These are phyloP conservation scores for Acrobasis consociella DNA, from an alignment of 2,888 invertebrate species.

Conservation along the genomic window DNA sequence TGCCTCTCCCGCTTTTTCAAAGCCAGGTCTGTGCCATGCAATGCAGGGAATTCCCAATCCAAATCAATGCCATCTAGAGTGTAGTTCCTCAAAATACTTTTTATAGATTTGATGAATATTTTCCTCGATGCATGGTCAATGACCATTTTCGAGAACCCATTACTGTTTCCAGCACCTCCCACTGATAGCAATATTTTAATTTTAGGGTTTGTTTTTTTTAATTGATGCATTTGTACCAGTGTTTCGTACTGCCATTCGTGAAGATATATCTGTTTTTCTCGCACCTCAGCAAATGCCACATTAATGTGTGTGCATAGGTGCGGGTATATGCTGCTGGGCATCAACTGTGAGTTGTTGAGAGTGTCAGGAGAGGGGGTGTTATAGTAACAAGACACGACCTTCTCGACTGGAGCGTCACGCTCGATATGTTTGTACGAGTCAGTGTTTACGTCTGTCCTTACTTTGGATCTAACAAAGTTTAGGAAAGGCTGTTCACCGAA, in stretches of 20 bases:
- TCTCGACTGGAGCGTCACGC: slow-evolving; percentile 22
- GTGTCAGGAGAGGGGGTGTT: slow-evolving; percentile 71
- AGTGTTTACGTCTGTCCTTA: neutral
- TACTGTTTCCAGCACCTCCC: slow-evolving; percentile 83
- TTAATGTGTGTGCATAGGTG: slow-evolving; percentile 92
- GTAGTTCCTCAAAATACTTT: slow-evolving; percentile 75
- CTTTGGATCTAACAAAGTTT: neutral
- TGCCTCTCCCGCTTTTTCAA: slow-evolving; percentile 80
- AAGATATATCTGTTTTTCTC: slow-evolving; percentile 83
- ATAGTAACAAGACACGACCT: slow-evolving; percentile 87
- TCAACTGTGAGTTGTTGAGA: slow-evolving; percentile 50
- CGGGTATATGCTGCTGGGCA: slow-evolving; percentile 85
- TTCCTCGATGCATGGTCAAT: slow-evolving; percentile 87
- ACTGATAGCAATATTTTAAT: slow-evolving; percentile 91
- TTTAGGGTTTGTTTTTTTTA: slow-evolving; percentile 84
- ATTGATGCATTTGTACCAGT: slow-evolving; percentile 65
- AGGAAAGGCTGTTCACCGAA: neutral
- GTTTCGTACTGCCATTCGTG: slow-evolving; percentile 61
- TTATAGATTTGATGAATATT: slow-evolving; percentile 81
- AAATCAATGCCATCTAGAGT: slow-evolving; percentile 88
- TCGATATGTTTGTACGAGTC: neutral
- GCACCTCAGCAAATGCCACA: slow-evolving; percentile 87
- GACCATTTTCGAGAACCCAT: slow-evolving; percentile 89
- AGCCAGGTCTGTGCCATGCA: slow-evolving; percentile 47
- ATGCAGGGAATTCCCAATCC: slow-evolving; percentile 94